phyloP scores from a whole-genome alignment of 2,888 invertebrate genomes.

The Acrobasis consociella region DNA sequence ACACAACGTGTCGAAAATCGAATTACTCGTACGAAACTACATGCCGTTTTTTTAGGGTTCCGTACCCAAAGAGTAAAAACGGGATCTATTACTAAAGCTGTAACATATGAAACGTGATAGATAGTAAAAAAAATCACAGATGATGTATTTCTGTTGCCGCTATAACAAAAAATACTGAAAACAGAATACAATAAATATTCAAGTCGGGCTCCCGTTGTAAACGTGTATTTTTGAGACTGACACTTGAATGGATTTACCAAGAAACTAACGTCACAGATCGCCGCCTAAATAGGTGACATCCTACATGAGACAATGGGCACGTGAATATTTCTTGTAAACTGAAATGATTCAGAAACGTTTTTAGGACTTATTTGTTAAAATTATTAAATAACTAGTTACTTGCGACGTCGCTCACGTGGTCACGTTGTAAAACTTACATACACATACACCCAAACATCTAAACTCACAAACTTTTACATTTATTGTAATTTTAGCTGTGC shows the following conservation, averaged over 20 bases:
- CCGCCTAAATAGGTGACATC: slow-evolving; percentile 41
- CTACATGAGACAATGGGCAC: slow-evolving; percentile 38
- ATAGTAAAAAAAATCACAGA: no score
- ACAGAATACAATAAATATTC: no score
- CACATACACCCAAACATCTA: no score
- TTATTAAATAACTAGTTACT: slow-evolving; percentile 15
- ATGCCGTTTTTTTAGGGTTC: slow-evolving; percentile 35
- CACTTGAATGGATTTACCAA: slow-evolving; percentile 65
- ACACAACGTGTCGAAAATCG: not conserved
- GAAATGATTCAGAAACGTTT: slow-evolving; percentile 25
- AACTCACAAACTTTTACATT: no score
- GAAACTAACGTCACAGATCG: slow-evolving; percentile 52
- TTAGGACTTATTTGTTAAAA: slow-evolving; percentile 3
- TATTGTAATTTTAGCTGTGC: no score
- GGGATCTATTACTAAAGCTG: no score
- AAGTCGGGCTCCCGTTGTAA: no score
- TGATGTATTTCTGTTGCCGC: no score
- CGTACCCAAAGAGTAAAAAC: no score
- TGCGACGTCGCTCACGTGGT: not conserved
- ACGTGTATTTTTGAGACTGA: slow-evolving; percentile 64
- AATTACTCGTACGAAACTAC: not conserved
- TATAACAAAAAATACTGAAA: no score
- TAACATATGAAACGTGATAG: no score
- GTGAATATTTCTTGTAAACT: slow-evolving; percentile 36
- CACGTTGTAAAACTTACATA: not conserved